These are phyloP conservation scores for Tokudaia tokunoshimensis DNA, from an alignment of 2,797 vertebrate species.

Conservation along the genomic window DNA sequence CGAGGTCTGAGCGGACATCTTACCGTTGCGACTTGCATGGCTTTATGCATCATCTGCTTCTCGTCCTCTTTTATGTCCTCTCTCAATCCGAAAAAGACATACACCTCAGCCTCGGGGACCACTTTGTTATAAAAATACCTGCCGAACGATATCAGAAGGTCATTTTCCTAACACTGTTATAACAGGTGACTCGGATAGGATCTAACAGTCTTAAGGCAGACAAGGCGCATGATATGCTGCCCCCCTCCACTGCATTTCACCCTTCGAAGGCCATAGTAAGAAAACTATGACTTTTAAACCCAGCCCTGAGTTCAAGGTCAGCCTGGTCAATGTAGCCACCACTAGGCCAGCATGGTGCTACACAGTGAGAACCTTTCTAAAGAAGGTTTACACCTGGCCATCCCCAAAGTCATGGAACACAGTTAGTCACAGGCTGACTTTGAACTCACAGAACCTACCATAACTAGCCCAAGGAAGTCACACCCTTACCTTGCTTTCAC, in stretches of 20 bases:
- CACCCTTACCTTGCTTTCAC: conserved; percentile 92
- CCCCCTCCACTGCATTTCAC: not conserved
- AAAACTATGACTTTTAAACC: not conserved
- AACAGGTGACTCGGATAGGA: conserved; percentile 53
- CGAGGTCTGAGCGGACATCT: conserved; percentile 48
- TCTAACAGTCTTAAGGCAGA: conserved; percentile 1
- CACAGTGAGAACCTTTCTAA: not conserved
- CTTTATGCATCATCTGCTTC: conserved; percentile 90
- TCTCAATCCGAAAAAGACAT: conserved; percentile 92
- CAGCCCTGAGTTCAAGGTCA: not conserved
- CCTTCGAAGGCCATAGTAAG: not conserved
- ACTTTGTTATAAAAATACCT: conserved; percentile 93
- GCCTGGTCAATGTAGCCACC: not conserved
- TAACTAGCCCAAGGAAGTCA: not conserved
- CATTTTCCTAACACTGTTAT: conserved; percentile 29
- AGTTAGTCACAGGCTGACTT: conserved; percentile 25
- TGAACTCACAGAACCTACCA: not conserved
- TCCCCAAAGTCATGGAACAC: not conserved
- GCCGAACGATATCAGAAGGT: conserved; percentile 75
- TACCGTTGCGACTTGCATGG: conserved; percentile 87
- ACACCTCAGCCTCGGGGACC: conserved; percentile 89
- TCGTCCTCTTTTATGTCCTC: conserved; percentile 82
- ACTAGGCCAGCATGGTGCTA: not conserved
- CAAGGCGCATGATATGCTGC: not conserved
- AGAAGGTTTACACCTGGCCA: not conserved